phyloP scores from a whole-genome alignment of 2,797 vertebrate species.

The Rhynchotus rufescens region DNA sequence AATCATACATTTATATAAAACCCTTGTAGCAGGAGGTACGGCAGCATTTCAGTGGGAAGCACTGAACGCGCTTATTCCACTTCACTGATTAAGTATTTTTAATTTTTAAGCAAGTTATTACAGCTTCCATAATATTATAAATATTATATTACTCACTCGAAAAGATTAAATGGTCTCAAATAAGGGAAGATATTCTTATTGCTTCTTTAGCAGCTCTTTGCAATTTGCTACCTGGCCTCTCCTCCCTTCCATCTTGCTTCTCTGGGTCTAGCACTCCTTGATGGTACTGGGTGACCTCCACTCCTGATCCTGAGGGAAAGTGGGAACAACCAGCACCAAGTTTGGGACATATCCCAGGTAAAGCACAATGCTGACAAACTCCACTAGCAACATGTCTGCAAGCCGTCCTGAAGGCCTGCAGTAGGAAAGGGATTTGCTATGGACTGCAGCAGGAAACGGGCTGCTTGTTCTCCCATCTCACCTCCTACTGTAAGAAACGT shows the following conservation, averaged over 20 bases:
- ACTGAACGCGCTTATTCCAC: slow-evolving; percentile 35
- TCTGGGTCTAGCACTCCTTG: background rate
- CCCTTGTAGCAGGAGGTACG: background rate
- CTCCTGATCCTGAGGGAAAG: background rate
- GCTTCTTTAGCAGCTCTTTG: slow-evolving; percentile 23
- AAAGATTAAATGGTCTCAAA: slow-evolving; percentile 67
- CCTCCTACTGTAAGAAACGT: background rate
- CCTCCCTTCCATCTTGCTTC: background rate
- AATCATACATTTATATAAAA: slow-evolving; percentile 4
- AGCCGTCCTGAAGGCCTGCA: background rate
- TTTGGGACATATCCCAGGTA: background rate
- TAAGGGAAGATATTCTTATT: slow-evolving; percentile 27
- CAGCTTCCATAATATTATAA: slow-evolving; percentile 71
- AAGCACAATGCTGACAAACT: background rate
- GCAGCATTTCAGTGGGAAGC: slow-evolving; percentile 41
- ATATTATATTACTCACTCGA: slow-evolving; percentile 66
- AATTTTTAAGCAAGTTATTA: slow-evolving; percentile 76
- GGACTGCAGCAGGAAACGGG: background rate
- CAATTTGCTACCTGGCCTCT: background rate
- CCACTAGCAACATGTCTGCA: background rate
- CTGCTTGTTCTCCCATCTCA: background rate
- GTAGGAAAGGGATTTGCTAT: background rate
- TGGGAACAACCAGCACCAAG: background rate
- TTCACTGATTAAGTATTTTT: slow-evolving; percentile 64
- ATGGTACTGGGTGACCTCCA: background rate